Percentiles rank a stretch among this genome's conserved stretches.
Conservation (phyloP, 2,888 invertebrate species). For the Brachyptera risi region DNA sequence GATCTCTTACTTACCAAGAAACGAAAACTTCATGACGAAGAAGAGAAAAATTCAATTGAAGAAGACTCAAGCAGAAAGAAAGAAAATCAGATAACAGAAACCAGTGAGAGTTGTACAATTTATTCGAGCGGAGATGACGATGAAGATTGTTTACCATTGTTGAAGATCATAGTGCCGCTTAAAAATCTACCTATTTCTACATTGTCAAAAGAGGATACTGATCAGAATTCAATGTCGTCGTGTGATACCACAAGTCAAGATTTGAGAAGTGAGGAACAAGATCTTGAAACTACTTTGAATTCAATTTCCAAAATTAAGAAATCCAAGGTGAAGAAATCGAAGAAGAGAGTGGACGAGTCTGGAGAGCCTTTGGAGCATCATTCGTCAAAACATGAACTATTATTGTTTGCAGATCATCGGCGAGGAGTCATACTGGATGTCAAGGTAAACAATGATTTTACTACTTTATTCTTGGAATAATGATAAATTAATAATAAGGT, state of each 20-base stretch:
- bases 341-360: not conserved
- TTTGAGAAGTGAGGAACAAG: not conserved
- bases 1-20: not conserved
- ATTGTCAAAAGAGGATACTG: not conserved
- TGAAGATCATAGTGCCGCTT: not conserved
- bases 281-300: too few relatives aligned
- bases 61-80: too few relatives aligned
- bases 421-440: slow-evolving; percentile 27
- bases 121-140: not conserved
- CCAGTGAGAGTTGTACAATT: not conserved
- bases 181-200: not conserved
- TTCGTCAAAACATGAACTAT: not conserved
- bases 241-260: slow-evolving; percentile 1
- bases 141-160: slow-evolving; percentile 2
- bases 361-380: slow-evolving; percentile 2
- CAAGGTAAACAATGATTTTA: too few relatives aligned
- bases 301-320: too few relatives aligned
- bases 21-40: not conserved
- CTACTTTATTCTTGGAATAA: too few relatives aligned
- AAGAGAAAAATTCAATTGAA: too few relatives aligned
- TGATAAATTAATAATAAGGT: too few relatives aligned
- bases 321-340: not conserved
- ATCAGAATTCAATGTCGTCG: slow-evolving; percentile 1
- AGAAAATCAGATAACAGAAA: too few relatives aligned
- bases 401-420: slow-evolving; percentile 19